Evolutionary conservation across 2,888 invertebrate genomes (phyloP), one percentile per base, ranked within the genome.

Genomic region (Chromoteleia sp.): DNA sequence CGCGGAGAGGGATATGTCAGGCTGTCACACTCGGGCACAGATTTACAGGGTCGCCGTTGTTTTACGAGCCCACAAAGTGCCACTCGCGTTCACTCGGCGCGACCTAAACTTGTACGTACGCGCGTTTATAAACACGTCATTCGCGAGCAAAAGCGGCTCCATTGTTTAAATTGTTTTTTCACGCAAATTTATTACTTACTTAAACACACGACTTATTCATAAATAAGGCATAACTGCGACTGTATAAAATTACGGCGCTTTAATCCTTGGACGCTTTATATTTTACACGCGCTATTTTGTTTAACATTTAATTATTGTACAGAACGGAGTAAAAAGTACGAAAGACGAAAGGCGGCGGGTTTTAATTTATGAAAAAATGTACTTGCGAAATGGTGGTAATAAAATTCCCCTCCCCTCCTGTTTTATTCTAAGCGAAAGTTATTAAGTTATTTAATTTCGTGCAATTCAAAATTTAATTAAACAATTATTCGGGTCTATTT

Each of bases 11-110:
- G 39, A 73, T 67, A 74, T 56, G 79, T 74, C 74, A 89, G 87
- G 84, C 86, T 87, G 89, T 87, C 88, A 87, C 88, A 87, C 89
- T 89, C 86, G 88, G 83, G 88, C 86, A 86, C 89, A 87, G 90
- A 91, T 91, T 91, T 91, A 91, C 90, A 89, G 88, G 89, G 87
- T 87, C 87, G 88, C 83, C 86, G 88, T 84, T 90, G 88, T 90
- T 91, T 91, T 90, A 91, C 89, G 91, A 90, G 86, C 86, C 89
- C 89, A 86, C 90, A 90, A 91, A 91, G 90, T 89, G 89, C 89
- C 89, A 88, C 89, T 85, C 88, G 84, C 84, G 70, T 74, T 75
- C 82, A 58, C 80, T 75, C 68, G 75, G 74, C 76, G 48, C 73
- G 54, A 82, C 79, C 83, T 81, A 83, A 82, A 78, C 82, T 79